A percentile compares a stretch with the other conserved stretches of the same genome.
Conservation (phyloP, 2,113 vertebrate genomes). For the Trachemys scripta region DNA sequence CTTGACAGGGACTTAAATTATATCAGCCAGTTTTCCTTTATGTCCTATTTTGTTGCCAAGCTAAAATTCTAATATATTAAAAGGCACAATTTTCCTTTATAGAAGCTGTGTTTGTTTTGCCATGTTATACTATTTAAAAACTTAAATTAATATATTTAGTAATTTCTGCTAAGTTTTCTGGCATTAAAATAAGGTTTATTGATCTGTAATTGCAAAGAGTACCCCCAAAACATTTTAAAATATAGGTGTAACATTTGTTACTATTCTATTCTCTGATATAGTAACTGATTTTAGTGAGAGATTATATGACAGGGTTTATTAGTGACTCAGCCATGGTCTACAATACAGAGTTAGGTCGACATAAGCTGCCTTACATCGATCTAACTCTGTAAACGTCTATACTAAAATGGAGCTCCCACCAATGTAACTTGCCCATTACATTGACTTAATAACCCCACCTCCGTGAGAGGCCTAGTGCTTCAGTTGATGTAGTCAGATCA, state of each 20-base stretch:
- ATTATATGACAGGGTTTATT: background rate
- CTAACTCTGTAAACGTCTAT: too few relatives aligned
- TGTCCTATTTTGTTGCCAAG: background rate
- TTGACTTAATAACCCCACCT: too few relatives aligned
- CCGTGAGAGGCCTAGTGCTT: too few relatives aligned
- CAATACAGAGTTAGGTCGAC: too few relatives aligned
- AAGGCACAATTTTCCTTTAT: background rate
- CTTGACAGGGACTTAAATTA: background rate
- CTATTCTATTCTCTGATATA: background rate
- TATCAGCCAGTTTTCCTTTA: background rate
- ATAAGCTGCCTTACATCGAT: too few relatives aligned
- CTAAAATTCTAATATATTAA: background rate
- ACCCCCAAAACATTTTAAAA: background rate
- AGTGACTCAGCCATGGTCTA: too few relatives aligned
- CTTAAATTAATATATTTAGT: background rate
- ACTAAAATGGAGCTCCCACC: too few relatives aligned
- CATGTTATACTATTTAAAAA: background rate
- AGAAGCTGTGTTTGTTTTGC: accelerated
- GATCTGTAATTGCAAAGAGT: background rate
- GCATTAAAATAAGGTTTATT: background rate
- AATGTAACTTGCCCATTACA: too few relatives aligned
- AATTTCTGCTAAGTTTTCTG: background rate
- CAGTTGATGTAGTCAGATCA: too few relatives aligned
- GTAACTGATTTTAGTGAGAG: background rate
- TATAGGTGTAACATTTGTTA: background rate